Percentiles rank a stretch among this genome's conserved stretches.
phyloP scores from a whole-genome alignment of 2,888 invertebrate species.

The Caenorhabditis sp. region DNA sequence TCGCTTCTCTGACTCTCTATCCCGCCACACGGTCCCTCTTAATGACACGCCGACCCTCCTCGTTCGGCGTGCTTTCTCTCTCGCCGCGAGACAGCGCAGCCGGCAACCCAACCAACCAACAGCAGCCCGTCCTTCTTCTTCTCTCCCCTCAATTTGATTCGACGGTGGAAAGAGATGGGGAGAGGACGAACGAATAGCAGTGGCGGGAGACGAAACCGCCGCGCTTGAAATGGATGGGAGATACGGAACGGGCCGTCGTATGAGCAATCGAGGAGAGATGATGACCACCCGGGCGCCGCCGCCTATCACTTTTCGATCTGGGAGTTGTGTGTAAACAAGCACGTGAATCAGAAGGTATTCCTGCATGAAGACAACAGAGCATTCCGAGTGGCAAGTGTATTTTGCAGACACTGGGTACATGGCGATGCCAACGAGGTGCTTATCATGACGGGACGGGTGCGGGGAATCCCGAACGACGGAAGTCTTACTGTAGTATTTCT shows the following conservation, averaged over 20 bases:
- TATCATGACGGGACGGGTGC: conserved; percentile 11
- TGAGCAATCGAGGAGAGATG: conserved; percentile 17
- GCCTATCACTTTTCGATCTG: conserved; percentile 7
- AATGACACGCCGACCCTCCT: conserved; percentile 28
- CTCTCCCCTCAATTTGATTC: conserved; percentile 49
- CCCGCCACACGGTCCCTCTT: conserved; percentile 5
- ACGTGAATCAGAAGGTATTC: conserved; percentile 10
- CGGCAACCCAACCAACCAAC: conserved; percentile 49
- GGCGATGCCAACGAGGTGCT: conserved; percentile 7
- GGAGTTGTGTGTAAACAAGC: conserved; percentile 16
- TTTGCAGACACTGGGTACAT: conserved; percentile 14
- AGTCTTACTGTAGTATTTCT: neutral
- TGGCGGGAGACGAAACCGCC: conserved; percentile 1
- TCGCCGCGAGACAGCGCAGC: conserved; percentile 5
- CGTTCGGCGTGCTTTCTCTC: conserved; percentile 13
- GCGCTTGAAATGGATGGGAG: conserved; percentile 21
- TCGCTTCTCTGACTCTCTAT: conserved; percentile 2
- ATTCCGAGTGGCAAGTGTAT: conserved; percentile 13
- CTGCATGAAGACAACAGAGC: conserved; percentile 3
- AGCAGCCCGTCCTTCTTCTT: conserved; percentile 9
- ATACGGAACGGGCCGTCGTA: conserved; percentile 4
- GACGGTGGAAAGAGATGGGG: conserved; percentile 26
- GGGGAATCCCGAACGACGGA: conserved; percentile 4
- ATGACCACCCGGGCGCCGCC: conserved; percentile 1
- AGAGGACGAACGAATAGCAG: conserved; percentile 5